Base-by-base conservation (phyloP, 2,888 invertebrate species). In the Capitulum mitella region DNA sequence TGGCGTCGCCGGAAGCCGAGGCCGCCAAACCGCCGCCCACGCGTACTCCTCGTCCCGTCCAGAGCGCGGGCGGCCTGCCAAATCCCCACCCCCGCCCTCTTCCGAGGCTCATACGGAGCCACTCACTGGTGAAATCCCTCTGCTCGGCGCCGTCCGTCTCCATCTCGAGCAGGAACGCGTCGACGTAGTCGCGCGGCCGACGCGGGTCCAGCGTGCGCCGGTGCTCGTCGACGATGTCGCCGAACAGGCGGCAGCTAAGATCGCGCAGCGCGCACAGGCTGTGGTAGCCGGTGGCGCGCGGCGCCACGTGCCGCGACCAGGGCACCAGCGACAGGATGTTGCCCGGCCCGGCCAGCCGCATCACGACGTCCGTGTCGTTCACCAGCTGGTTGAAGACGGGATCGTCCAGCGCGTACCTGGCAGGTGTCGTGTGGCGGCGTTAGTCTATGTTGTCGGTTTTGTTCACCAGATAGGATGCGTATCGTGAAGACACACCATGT, bases 251-350 rank as follows among this genome's bases (percentile, higher is more conserved):
- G 70, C 34, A 70, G 37, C 34, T 37, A 3, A 3, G 10, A 37
- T 70, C 70, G 1, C 70, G 34, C 70, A 70, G 70, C 22, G 22
- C 12, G 37, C 70, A 70, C 6, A 70, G 70, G 29, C 34, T 32
- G 19, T 26, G 19, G 70, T 22, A 70, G 70, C 70, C 70, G 37
- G 70, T 70, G 37, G 70, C 70, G 37, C 22, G 16, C 29, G 70
- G 70, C 3, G 70, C 70, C 70, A 70, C 19, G 6, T 37, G 37
- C 6, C 70, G 70, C 2, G 37, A 19, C 70, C 70, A 70, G 19
- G 70, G 70, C 70, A 70, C 34, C 70, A 70, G 70, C 34, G 70
- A 70, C 22, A 70, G 70, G 37, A 70, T 37, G 37, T 70, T 70
- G 26, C 70, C 70, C 37, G 70, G 70, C 0, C 37, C 32, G 37